Evolutionary conservation across 2,797 vertebrate species (phyloP).

Genomic region (Pitangus sulphuratus): DNA sequence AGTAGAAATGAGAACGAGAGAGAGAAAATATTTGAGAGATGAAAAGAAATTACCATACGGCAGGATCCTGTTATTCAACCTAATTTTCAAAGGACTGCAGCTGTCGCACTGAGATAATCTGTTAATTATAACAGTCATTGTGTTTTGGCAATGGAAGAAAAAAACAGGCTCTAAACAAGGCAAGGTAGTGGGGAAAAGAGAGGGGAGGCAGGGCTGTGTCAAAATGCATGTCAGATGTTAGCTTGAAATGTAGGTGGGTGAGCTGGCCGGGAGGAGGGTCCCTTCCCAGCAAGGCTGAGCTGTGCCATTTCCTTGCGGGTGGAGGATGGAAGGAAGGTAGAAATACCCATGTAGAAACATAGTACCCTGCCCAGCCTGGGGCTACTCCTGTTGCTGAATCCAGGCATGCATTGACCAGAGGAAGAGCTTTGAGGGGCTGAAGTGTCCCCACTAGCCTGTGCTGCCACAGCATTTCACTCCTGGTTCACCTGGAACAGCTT

Average conservation of each 20-base stretch:
- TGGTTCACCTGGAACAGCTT: not conserved
- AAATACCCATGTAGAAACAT: not conserved
- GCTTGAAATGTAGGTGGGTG: conserved; percentile 21
- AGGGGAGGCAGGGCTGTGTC: conserved; percentile 45
- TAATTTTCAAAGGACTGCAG: conserved; percentile 85
- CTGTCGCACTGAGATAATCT: conserved; percentile 85
- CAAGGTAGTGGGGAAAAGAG: conserved; percentile 54
- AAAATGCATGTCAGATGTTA: conserved; percentile 61
- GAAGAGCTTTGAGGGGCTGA: not conserved
- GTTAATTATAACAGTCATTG: conserved; percentile 86
- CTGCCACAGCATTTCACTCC: not conserved
- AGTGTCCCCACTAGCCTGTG: not conserved
- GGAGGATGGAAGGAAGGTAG: not conserved
- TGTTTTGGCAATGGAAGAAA: conserved; percentile 79
- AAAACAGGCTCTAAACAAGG: conserved; percentile 70
- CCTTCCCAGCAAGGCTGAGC: conserved; percentile 31
- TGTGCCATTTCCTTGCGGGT: conserved; percentile 10
- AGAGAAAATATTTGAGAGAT: conserved; percentile 71
- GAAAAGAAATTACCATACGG: conserved; percentile 80
- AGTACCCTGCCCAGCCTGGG: not conserved
- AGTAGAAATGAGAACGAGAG: conserved; percentile 35
- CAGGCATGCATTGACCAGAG: not conserved
- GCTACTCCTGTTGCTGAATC: not conserved
- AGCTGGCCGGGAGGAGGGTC: conserved; percentile 10
- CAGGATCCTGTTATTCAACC: conserved; percentile 83